These are phyloP conservation scores for Callinectes sapidus DNA, from an alignment of 2,888 invertebrate genomes.

Conservation along the genomic window DNA sequence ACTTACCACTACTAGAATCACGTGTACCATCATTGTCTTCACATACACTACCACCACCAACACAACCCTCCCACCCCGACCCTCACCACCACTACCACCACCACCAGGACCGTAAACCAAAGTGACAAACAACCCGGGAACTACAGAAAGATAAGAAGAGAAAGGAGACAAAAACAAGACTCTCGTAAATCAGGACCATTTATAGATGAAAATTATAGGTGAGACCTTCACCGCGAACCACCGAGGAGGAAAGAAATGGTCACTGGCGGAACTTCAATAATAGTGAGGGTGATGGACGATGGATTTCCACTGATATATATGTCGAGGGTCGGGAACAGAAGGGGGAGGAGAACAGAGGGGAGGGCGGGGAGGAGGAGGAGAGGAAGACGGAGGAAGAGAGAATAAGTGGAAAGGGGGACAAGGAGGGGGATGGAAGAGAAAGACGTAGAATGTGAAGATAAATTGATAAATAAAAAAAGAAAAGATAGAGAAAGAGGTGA, in stretches of 20 bases:
- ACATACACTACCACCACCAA: neutral
- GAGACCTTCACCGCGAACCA: neutral
- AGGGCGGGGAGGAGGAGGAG: neutral
- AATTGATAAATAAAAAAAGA: neutral
- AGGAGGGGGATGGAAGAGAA: neutral
- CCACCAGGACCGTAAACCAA: neutral
- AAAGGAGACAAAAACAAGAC: neutral
- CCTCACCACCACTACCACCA: neutral
- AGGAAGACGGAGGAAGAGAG: neutral
- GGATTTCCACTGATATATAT: neutral
- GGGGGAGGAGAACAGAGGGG: neutral
- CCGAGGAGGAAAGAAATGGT: conserved; percentile 2
- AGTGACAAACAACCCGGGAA: neutral
- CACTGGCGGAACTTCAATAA: neutral
- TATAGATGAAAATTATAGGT: neutral
- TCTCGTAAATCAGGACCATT: neutral
- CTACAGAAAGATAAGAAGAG: neutral
- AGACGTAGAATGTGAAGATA: neutral
- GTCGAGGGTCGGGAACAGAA: neutral
- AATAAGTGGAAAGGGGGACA: neutral
- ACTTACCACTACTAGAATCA: neutral
- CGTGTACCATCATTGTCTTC: neutral
- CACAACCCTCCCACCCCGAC: neutral
- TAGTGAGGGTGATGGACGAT: neutral
- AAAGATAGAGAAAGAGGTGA: neutral